Evolutionary conservation across 2,113 vertebrate species (phyloP), one percentile per base, ranked within the genome.

Genomic region (Phalacrocorax brasilianus): DNA sequence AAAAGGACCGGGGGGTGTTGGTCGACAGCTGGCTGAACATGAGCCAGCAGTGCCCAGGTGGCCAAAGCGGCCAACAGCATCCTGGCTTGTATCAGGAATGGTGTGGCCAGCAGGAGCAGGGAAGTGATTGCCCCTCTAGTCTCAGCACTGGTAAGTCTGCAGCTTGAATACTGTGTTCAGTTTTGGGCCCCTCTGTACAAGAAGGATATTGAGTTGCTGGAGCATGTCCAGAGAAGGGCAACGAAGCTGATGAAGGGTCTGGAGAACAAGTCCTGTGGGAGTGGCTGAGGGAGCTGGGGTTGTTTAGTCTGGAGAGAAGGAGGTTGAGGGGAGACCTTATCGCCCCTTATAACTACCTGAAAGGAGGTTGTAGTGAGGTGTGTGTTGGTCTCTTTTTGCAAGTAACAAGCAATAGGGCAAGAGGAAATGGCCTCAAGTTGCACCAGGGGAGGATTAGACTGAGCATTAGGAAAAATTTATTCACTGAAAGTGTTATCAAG

Each of bases 241-340:
- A 16, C 0, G 0, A 68, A 40, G 28, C 33, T 47, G 12, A 8
- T 40, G 62, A 67, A 28, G 27, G 27, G 23, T 40, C 22, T 62
- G 1, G 67, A 73, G 49, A 0, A 47, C 5, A 72, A 55, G 44
- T 38, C 35, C 5, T 5, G 3, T 14, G 15, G 26, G 5, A 61
- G 6, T 0, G 0, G 18, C 45, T 67, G 52, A 75, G 19, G 27
- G 14, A 75, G 24, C 38, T 52, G 40, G 23, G 3, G 2, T 5
- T 49, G 45, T 61, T 82, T 20, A 67, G 19, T 1, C 30, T 50
- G 30, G 21, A 33, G 42, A 28, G 58, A 10, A 65, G 26, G 18
- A 58, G 42, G 21, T 35, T 50, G 11, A 56, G 21, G 21, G 35
- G 26, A 77, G 49, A 77, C 47, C 20, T 12, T 3, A 18, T 44